These are phyloP conservation scores for Crotalus viridis DNA, from an alignment of 2,113 vertebrate genomes.

Conservation along the genomic window DNA sequence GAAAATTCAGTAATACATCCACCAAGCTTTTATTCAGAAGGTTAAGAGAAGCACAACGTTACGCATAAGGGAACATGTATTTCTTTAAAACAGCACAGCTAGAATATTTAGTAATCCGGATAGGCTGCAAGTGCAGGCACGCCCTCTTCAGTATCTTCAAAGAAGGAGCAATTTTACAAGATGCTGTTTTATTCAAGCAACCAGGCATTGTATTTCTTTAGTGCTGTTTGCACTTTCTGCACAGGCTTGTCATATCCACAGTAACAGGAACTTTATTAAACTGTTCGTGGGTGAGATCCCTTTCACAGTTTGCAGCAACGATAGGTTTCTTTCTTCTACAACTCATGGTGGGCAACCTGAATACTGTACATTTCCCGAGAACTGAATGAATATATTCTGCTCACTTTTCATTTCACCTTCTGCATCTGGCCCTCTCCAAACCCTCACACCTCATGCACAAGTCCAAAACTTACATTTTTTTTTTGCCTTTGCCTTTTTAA, in stretches of 20 bases:
- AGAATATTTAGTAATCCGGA: background rate
- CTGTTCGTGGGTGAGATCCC: background rate
- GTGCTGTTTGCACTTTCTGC: background rate
- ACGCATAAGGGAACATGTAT: background rate
- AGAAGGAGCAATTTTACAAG: background rate
- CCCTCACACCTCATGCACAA: background rate
- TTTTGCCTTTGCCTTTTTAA: background rate
- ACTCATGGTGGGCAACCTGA: background rate
- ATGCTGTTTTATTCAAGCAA: background rate
- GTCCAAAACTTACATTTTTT: background rate
- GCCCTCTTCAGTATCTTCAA: background rate
- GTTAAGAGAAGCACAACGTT: background rate
- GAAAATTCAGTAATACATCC: background rate
- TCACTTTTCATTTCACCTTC: background rate
- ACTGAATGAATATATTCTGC: background rate
- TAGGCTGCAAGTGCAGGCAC: background rate
- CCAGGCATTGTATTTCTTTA: background rate
- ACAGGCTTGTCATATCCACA: background rate
- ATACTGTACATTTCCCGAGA: background rate
- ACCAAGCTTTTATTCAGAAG: background rate
- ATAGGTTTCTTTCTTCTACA: background rate
- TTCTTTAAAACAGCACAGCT: background rate
- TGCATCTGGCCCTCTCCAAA: background rate
- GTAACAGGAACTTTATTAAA: background rate
- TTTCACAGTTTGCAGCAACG: background rate